phyloP scores from a whole-genome alignment of 1,140 invertebrate genomes.

The Platyscapa corneri region DNA sequence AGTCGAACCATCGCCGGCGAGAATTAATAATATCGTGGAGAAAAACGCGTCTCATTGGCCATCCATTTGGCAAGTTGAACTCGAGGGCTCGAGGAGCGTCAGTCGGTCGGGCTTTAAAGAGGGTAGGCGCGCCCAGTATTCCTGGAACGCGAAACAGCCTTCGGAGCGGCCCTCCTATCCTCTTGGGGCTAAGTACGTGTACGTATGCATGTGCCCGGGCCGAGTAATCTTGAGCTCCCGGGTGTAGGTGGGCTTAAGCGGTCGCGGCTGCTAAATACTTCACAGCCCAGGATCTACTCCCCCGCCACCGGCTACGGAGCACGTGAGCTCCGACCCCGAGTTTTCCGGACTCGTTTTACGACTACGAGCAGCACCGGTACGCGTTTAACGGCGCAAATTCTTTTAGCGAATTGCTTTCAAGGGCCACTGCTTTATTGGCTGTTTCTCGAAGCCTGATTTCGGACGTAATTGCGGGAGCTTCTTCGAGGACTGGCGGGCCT shows the following conservation, averaged over 20 bases:
- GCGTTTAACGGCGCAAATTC: not conserved
- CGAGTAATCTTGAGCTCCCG: conserved; percentile 22
- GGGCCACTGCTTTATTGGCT: not conserved
- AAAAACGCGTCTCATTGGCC: not conserved
- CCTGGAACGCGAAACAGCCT: conserved; percentile 32
- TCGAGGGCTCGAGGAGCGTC: not conserved
- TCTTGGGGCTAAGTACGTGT: not conserved
- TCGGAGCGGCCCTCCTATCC: not conserved
- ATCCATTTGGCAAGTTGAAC: not conserved
- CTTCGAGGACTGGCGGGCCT: not conserved
- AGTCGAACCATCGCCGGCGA: no score
- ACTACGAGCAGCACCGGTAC: not conserved
- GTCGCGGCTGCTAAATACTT: conserved; percentile 38
- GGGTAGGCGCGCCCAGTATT: conserved; percentile 17
- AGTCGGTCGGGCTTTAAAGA: not conserved
- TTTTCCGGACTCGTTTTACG: not conserved
- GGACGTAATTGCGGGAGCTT: not conserved
- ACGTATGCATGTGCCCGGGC: not conserved
- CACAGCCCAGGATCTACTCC: not conserved
- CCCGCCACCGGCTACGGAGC: no score
- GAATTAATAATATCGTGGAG: not conserved
- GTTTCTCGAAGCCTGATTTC: conserved; percentile 4
- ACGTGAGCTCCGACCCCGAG: not conserved
- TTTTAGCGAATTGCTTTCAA: not conserved
- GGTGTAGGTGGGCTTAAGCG: conserved; percentile 1